Conservation (phyloP, 1,140 invertebrate species). For the Cotesia chilonis region DNA sequence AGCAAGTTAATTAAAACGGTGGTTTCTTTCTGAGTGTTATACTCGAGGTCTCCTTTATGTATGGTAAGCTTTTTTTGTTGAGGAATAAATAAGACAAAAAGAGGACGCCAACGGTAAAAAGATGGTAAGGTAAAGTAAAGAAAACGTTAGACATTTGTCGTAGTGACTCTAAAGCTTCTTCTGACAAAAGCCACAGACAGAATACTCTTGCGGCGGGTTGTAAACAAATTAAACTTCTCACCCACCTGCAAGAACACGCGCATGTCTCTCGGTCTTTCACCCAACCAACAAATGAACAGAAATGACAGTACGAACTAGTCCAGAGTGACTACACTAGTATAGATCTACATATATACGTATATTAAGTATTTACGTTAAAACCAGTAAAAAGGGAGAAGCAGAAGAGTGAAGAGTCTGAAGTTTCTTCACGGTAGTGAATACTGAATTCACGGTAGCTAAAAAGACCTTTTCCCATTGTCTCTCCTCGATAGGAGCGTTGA, state of each 20-base stretch:
- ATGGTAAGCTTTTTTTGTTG: too few relatives aligned
- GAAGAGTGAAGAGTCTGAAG: slow-evolving; percentile 1
- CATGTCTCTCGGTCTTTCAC: slow-evolving; percentile 14
- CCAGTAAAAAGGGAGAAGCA: slow-evolving; percentile 1
- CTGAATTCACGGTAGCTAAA: neutral
- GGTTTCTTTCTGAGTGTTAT: too few relatives aligned
- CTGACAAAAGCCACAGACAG: slow-evolving; percentile 8
- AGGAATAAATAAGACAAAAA: too few relatives aligned
- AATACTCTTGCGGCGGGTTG: slow-evolving; percentile 8
- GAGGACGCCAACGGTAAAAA: too few relatives aligned
- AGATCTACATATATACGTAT: neutral
- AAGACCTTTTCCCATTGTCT: slow-evolving; percentile 35
- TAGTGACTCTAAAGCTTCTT: slow-evolving; percentile 13
- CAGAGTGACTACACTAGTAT: too few relatives aligned
- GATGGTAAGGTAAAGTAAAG: too few relatives aligned
- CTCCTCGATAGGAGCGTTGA: slow-evolving; percentile 26
- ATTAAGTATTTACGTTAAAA: too few relatives aligned
- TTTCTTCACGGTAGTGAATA: slow-evolving; percentile 25
- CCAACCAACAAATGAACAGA: neutral
- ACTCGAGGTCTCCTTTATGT: too few relatives aligned
- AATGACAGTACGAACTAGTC: neutral
- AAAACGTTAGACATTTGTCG: slow-evolving; percentile 13
- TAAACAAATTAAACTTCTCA: slow-evolving; percentile 43
- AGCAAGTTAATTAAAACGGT: too few relatives aligned
- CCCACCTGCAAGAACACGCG: slow-evolving; percentile 30